phyloP scores from a whole-genome alignment of 2,113 vertebrate genomes.

The Marcusenius ussheri region DNA sequence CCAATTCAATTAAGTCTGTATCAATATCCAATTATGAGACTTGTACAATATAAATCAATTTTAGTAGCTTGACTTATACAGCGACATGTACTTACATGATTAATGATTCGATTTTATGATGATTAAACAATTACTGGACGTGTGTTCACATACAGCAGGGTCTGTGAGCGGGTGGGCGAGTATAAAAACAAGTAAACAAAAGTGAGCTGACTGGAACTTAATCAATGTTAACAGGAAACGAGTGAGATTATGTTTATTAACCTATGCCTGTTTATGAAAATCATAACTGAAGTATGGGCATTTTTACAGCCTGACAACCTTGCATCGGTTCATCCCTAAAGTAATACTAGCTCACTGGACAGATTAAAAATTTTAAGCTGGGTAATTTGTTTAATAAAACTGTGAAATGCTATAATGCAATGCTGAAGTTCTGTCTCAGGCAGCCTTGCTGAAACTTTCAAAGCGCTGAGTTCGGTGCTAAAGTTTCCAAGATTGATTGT shows the following conservation, averaged over 20 bases:
- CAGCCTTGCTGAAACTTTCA: not conserved
- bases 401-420: not conserved
- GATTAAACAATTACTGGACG: not conserved
- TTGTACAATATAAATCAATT: constrained; percentile 3
- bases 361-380: too few relatives aligned
- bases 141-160: not conserved
- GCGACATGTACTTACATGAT: not conserved
- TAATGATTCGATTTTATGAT: constrained; percentile 8
- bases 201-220: not conserved
- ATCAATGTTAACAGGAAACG: not conserved
- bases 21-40: constrained; percentile 3
- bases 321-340: not conserved
- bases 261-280: not conserved
- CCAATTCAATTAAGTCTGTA: constrained; percentile 8
- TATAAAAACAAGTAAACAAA: not conserved
- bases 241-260: not conserved
- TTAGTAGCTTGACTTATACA: not conserved
- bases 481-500: not conserved
- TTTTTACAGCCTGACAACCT: not conserved
- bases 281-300: too few relatives aligned
- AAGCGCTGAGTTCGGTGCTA: not conserved
- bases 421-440: not conserved
- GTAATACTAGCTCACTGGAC: not conserved
- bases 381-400: not conserved
- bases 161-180: too few relatives aligned